These are phyloP conservation scores for Manacus vitellinus DNA, from an alignment of 2,113 vertebrate species.

Conservation along the genomic window DNA sequence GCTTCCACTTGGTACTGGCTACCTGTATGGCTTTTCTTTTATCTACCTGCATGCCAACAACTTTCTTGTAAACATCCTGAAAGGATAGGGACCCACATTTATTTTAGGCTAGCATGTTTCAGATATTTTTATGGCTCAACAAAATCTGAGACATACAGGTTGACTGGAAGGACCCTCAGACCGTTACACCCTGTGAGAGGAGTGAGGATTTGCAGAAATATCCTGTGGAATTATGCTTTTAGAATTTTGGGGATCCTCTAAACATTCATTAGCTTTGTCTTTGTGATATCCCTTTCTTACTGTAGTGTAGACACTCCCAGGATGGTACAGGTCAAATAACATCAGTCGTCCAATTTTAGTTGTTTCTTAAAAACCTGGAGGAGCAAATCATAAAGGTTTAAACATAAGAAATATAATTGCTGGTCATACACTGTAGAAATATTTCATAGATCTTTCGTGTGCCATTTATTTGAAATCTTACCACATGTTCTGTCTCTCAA, in stretches of 20 bases:
- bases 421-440: not conserved
- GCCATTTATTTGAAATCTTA: not conserved
- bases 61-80: not conserved
- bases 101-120: not conserved
- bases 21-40: not conserved
- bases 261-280: not conserved
- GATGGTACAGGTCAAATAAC: not conserved
- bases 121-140: not conserved
- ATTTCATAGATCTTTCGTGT: not conserved
- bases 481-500: not conserved
- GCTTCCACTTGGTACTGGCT: not conserved
- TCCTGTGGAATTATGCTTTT: not conserved
- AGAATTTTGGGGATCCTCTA: not conserved
- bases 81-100: not conserved
- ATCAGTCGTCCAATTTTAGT: not conserved
- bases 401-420: not conserved
- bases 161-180: not conserved
- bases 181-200: not conserved
- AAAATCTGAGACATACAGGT: not conserved
- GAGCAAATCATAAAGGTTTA: not conserved
- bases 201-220: not conserved
- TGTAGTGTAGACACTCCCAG: not conserved
- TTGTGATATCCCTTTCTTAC: rapidly evolving
- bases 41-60: not conserved
- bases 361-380: not conserved